Evolutionary conservation across 2,888 invertebrate genomes (phyloP).

Genomic region (Sceliomorpha sp.): DNA sequence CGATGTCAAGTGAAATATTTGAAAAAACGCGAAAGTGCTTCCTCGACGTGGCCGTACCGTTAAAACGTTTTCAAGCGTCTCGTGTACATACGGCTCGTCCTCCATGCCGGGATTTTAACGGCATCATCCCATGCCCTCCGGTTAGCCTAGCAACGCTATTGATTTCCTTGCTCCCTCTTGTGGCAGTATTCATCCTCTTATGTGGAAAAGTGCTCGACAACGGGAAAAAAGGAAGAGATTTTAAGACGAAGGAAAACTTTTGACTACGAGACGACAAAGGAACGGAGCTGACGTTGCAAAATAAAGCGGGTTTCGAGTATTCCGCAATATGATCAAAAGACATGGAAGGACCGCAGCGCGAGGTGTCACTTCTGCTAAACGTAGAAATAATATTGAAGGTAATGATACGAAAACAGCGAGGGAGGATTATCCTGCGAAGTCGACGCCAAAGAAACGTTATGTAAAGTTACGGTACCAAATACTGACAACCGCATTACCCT

Average conservation of each 20-base stretch:
- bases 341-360: conserved; percentile 1
- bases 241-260: conserved; percentile 36
- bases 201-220: conserved; percentile 63
- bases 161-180: conserved; percentile 77
- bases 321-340: conserved; percentile 14
- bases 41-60: conserved; percentile 41
- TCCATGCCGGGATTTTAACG: conserved; percentile 60
- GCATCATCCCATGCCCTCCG: conserved; percentile 70
- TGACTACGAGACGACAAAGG: conserved; percentile 31
- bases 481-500: too few species aligned
- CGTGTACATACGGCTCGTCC: conserved; percentile 53
- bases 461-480: too few species aligned
- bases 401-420: background rate
- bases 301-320: conserved; percentile 14
- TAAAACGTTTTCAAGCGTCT: conserved; percentile 56
- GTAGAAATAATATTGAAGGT: too few species aligned
- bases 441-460: too few species aligned
- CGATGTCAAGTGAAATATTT: conserved; percentile 48
- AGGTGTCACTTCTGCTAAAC: background rate
- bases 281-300: conserved; percentile 36
- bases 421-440: too few species aligned
- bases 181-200: conserved; percentile 72
- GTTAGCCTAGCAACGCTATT: conserved; percentile 80
- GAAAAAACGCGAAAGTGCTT: conserved; percentile 39
- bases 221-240: conserved; percentile 44